Percentiles rank a stretch among this genome's conserved stretches.
Conservation (phyloP, 30 jellyfish, hydroid and myxozoan genomes). For the Mastigias papua region DNA sequence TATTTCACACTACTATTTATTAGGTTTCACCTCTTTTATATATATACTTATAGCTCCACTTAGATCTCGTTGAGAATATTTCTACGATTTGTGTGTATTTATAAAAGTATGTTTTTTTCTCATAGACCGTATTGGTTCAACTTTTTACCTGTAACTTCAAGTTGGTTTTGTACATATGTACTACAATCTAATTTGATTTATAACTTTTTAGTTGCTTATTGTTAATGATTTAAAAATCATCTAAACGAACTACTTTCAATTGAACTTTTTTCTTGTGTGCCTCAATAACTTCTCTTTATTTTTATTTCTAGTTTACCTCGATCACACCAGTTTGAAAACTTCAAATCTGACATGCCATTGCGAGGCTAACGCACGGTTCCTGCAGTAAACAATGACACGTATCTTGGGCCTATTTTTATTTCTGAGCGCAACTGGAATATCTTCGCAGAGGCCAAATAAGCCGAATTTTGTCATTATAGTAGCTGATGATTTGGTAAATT, state of each 20-base stretch:
- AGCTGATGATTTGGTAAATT: slow-evolving; percentile 84
- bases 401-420: neutral
- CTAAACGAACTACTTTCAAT: no score
- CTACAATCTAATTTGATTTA: neutral
- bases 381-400: neutral
- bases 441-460: slow-evolving; percentile 19
- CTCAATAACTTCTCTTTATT: no score
- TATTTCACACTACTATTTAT: no score
- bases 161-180: neutral
- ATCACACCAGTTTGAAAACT: neutral
- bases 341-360: neutral
- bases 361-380: neutral
- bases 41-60: no score
- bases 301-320: neutral
- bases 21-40: no score
- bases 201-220: neutral
- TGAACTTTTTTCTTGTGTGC: no score
- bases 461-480: slow-evolving; percentile 78
- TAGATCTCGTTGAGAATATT: no score
- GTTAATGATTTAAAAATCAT: neutral
- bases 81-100: no score
- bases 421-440: neutral
- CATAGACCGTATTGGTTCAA: neutral
- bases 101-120: no score
- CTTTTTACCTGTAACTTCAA: neutral